Percentiles rank a stretch among this genome's conserved stretches.
Evolutionary conservation across 2,797 vertebrate species (phyloP).

Genomic region (Euphonia xanthogaster): DNA sequence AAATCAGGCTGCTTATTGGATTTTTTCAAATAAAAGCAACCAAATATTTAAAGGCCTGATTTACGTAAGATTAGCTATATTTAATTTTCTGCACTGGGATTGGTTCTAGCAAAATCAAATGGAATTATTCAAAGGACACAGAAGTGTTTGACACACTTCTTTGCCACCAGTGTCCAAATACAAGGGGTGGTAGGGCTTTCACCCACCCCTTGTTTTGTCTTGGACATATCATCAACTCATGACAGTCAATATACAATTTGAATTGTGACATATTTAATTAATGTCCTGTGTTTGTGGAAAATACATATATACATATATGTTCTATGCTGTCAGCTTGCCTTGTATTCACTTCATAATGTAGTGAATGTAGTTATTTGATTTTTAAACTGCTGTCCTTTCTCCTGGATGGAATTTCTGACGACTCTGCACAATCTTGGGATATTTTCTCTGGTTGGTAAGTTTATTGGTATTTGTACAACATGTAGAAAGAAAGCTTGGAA

Average conservation of each 20-base stretch:
- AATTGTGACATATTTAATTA: neutral
- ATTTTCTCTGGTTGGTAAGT: conserved; percentile 78
- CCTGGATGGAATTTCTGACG: conserved; percentile 74
- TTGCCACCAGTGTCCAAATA: neutral
- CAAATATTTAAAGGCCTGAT: neutral
- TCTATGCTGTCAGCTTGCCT: conserved; percentile 54
- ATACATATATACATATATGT: neutral
- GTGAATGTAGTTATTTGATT: conserved; percentile 81
- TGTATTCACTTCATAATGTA: conserved; percentile 71
- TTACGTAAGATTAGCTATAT: neutral
- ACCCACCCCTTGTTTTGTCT: neutral
- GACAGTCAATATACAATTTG: neutral
- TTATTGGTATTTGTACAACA: conserved; percentile 71
- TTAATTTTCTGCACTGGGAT: neutral
- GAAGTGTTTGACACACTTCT: neutral
- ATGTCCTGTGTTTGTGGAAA: conserved; percentile 5
- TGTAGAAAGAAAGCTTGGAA: conserved; percentile 52
- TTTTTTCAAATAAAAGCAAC: neutral
- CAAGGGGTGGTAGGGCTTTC: neutral
- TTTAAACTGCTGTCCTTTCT: conserved; percentile 79
- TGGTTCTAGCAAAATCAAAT: neutral
- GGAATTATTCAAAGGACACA: neutral
- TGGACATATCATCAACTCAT: neutral
- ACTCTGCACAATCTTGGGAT: conserved; percentile 69
- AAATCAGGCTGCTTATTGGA: neutral